Evolutionary conservation across 2,113 vertebrate genomes (phyloP).

Genomic region (Jacana jacana): DNA sequence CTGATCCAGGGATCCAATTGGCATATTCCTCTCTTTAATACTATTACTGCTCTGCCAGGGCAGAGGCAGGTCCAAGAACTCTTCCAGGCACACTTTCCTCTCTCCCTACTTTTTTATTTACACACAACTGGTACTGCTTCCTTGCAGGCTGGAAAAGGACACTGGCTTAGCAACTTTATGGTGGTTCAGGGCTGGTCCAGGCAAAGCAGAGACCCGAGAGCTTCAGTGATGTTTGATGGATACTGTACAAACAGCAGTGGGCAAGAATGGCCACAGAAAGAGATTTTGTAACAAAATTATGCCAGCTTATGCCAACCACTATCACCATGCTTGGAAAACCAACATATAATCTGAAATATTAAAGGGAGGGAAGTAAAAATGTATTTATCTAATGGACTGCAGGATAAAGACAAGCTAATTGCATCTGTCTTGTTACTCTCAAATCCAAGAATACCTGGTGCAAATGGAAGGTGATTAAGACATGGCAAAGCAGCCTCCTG

Average conservation of each 20-base stretch:
- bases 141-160: background rate
- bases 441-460: background rate
- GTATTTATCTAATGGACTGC: background rate
- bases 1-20: background rate
- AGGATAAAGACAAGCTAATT: background rate
- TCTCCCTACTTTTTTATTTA: background rate
- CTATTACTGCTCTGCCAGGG: background rate
- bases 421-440: rapidly evolving
- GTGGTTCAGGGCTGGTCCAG: background rate
- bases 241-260: too few relatives aligned
- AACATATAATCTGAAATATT: background rate
- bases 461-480: background rate
- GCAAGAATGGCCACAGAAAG: background rate
- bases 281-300: background rate
- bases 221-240: background rate
- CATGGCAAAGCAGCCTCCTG: background rate
- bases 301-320: background rate
- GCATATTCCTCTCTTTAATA: background rate
- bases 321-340: background rate
- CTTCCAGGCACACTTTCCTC: background rate
- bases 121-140: background rate
- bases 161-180: rapidly evolving
- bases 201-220: background rate
- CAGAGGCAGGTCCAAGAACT: background rate
- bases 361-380: background rate